Evolutionary conservation across 2,888 invertebrate species (phyloP), one percentile per base, ranked within the genome.

Genomic region (Drosophila limbata): DNA sequence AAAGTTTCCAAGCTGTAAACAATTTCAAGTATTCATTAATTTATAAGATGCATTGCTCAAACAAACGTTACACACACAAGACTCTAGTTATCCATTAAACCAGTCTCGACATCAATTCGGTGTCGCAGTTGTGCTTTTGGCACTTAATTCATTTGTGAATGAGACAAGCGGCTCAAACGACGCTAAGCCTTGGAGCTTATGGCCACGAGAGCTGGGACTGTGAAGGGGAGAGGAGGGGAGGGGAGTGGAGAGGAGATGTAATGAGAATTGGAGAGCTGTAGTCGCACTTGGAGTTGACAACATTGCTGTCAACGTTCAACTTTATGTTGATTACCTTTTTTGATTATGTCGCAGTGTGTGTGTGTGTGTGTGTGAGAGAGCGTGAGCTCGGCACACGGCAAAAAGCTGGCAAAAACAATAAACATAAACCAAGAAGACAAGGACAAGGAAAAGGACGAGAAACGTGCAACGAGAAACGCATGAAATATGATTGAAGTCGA

Each of bases 301-400:
- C 77, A 73, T 69, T 50, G 81, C 84, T 86, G 84, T 82, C 89
- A 77, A 73, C 87, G 85, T 64, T 78, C 81, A 87, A 79, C 79
- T 89, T 89, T 88, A 90, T 89, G 89, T 89, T 89, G 88, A 89
- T 89, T 89, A 79, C 88, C 90, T 90, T 88, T 90, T 88, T 86
- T 88, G 88, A 89, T 89, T 89, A 88, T 85, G 90, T 82, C 77
- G 81, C 81, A 76, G 72, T 73, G 76, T 69, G 73, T 78, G 73
- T 52, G 74, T 68, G 72, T 73, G 75, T 69, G 73, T 77, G 73
- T 51, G n/a, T n/a, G n/a, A n/a, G n/a, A n/a, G 74, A 69, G 76
- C 51, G 69, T 25, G 25, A 25, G 25, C 60, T 59, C 66, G 81
- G 88, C 79, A 81, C 79, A 79, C 83, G 87, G 84, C 85, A 84